phyloP scores from a whole-genome alignment of 2,888 invertebrate species.

The Lasioglossum oenotherae region DNA sequence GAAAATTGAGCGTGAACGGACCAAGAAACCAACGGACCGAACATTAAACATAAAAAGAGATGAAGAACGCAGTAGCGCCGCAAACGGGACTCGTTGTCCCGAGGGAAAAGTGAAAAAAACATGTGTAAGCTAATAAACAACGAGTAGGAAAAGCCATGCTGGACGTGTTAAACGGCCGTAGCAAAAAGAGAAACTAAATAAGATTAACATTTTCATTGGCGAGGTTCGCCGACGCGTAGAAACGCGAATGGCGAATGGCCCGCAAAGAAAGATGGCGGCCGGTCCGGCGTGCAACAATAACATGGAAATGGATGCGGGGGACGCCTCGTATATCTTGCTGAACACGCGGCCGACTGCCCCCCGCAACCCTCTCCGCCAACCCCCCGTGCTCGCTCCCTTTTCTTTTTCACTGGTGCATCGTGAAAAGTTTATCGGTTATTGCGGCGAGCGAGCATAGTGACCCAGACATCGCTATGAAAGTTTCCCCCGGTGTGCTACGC shows the following conservation, averaged over 20 bases:
- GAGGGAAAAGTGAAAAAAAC: neutral
- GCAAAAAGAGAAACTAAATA: neutral
- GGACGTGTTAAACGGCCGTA: constrained; percentile 8
- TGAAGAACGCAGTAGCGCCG: neutral
- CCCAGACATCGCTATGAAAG: constrained; percentile 56
- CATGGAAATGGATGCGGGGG: constrained; percentile 54
- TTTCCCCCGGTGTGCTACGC: constrained; percentile 12
- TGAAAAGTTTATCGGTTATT: constrained; percentile 62
- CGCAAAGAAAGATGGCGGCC: constrained; percentile 33
- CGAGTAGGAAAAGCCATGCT: neutral
- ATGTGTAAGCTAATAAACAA: neutral
- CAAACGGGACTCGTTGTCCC: neutral
- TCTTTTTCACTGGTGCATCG: constrained; percentile 32
- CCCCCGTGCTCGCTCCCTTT: neutral
- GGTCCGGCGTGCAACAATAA: constrained; percentile 48
- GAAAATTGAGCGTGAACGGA: too few relatives aligned
- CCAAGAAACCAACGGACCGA: too few relatives aligned
- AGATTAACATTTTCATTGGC: constrained; percentile 7
- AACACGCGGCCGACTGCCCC: constrained; percentile 16
- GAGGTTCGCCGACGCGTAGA: neutral
- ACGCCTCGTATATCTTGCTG: constrained; percentile 43
- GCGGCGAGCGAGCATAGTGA: constrained; percentile 49
- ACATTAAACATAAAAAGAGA: neutral
- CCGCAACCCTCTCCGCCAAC: neutral
- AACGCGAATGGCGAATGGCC: constrained; percentile 2